Evolutionary conservation across 1,140 invertebrate genomes (phyloP).

Genomic region (Armadillidium nasatum): DNA sequence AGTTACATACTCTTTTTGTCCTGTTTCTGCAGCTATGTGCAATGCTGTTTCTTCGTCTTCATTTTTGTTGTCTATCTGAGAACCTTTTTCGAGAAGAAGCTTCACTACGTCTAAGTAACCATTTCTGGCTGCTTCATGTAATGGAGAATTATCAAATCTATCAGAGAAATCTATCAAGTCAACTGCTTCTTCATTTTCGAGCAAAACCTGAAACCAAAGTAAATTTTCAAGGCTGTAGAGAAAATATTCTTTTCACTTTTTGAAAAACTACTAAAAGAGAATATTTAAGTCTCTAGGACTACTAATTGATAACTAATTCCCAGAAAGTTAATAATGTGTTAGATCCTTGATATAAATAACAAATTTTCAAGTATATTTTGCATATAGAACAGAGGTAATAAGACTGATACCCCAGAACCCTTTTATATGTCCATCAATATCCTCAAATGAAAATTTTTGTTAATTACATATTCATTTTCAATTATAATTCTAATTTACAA

Average conservation of each 20-base stretch:
- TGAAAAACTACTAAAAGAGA: too few relatives aligned
- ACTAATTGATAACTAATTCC: too few relatives aligned
- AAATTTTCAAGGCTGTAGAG: not conserved
- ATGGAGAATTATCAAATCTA: slow-evolving; percentile 51
- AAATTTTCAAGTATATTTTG: too few relatives aligned
- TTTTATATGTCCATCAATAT: too few relatives aligned
- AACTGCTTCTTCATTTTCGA: slow-evolving; percentile 46
- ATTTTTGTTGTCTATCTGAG: slow-evolving; percentile 52
- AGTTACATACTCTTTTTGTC: slow-evolving; percentile 50
- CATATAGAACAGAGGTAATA: too few relatives aligned
- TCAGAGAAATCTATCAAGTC: slow-evolving; percentile 51
- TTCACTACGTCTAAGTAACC: slow-evolving; percentile 50
- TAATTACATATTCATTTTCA: too few relatives aligned
- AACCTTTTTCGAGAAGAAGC: slow-evolving; percentile 50
- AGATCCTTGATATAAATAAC: too few relatives aligned
- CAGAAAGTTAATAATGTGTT: too few relatives aligned
- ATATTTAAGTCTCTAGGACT: too few relatives aligned
- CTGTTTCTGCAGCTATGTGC: slow-evolving; percentile 53
- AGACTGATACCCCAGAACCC: too few relatives aligned
- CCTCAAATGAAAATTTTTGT: too few relatives aligned
- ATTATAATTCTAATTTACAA: too few relatives aligned
- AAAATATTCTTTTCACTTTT: not conserved
- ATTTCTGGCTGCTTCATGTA: slow-evolving; percentile 52
- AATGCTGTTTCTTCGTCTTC: slow-evolving; percentile 55
- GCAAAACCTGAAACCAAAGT: slow-evolving; percentile 41